Percentiles rank a stretch among this genome's conserved stretches.
Evolutionary conservation across 2,113 vertebrate genomes (phyloP).

Genomic region (Hylia prasina): DNA sequence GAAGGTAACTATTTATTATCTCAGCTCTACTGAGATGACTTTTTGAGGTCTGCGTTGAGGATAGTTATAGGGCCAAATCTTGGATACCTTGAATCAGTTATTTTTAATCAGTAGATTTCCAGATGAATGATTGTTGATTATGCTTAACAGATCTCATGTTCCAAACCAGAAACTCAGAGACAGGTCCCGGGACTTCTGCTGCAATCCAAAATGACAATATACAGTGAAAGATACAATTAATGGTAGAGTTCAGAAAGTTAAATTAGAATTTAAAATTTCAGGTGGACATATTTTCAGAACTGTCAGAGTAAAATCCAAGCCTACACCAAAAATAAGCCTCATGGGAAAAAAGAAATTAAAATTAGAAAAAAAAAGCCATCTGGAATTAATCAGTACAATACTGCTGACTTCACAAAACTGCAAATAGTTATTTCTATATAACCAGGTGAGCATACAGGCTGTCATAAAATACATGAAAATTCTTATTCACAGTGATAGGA

Average conservation of each 20-base stretch:
- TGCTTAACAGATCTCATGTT: background rate
- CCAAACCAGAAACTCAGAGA: background rate
- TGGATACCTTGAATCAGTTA: background rate
- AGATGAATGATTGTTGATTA: background rate
- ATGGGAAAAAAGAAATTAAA: background rate
- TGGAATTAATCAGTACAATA: background rate
- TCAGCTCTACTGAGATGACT: background rate
- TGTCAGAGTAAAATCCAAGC: background rate
- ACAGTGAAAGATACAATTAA: background rate
- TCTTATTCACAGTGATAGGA: background rate
- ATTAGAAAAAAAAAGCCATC: background rate
- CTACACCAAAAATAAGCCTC: background rate
- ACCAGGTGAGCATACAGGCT: background rate
- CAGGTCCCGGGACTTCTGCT: background rate
- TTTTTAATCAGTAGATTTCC: background rate
- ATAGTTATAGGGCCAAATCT: background rate
- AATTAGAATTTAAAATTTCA: background rate
- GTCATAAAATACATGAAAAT: background rate
- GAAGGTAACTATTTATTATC: background rate
- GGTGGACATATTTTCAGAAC: background rate
- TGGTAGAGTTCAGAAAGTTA: background rate
- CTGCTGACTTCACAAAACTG: conserved; percentile 14
- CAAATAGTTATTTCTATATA: background rate
- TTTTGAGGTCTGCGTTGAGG: background rate
- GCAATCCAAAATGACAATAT: background rate